phyloP scores from a whole-genome alignment of 2,797 vertebrate species.

The Anableps anableps region DNA sequence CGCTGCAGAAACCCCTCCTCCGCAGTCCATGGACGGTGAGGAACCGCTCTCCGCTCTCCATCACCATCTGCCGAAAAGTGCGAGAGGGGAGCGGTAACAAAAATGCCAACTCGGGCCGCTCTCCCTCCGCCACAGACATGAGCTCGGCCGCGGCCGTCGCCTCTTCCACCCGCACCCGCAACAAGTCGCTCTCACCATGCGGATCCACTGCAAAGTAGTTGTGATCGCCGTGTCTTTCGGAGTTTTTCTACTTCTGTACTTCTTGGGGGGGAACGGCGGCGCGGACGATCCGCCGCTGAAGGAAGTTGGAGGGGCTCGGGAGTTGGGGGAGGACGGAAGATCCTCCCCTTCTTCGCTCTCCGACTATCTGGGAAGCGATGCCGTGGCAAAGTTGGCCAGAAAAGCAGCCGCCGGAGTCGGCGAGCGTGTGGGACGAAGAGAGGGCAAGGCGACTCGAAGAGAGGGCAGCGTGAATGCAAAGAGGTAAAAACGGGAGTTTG shows the following conservation, averaged over 20 bases:
- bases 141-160: constrained; percentile 49
- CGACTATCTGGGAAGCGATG: constrained; percentile 43
- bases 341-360: constrained; percentile 47
- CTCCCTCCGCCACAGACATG: constrained; percentile 67
- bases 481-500: constrained; percentile 70
- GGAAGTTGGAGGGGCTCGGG: constrained; percentile 60
- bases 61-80: constrained; percentile 74
- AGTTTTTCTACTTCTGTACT: constrained; percentile 87
- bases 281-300: constrained; percentile 75
- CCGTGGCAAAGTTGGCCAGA: constrained; percentile 61
- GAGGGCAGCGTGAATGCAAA: constrained; percentile 61
- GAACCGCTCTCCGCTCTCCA: constrained; percentile 65
- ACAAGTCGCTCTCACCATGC: constrained; percentile 77
- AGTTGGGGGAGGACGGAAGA: constrained; percentile 43
- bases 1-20: constrained; percentile 63
- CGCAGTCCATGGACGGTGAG: constrained; percentile 65
- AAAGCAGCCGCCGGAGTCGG: constrained; percentile 41
- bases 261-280: constrained; percentile 78
- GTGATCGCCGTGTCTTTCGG: constrained; percentile 78
- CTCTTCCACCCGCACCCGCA: constrained; percentile 46
- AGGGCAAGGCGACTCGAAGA: constrained; percentile 39
- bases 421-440: constrained; percentile 46
- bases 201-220: constrained; percentile 80
- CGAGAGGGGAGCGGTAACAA: constrained; percentile 67
- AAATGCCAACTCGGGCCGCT: constrained; percentile 59